Conservation (phyloP, 1,140 invertebrate genomes). For the Pomacea maculata region DNA sequence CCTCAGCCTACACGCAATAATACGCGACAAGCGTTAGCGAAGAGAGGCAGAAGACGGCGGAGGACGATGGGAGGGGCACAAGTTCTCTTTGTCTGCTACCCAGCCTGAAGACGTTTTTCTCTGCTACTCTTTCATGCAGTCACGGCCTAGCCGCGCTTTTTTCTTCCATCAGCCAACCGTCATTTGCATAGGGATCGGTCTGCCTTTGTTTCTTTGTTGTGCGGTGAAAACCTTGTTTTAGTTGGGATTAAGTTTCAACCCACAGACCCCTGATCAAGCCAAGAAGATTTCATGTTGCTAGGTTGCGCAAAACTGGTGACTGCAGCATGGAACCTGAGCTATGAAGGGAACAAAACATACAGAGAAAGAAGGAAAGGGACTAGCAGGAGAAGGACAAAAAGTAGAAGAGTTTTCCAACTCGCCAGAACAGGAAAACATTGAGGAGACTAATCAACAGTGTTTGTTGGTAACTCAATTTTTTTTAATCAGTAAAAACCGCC, state of each 20-base stretch:
- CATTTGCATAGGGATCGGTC: constrained; percentile 15
- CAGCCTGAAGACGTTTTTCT: constrained; percentile 3
- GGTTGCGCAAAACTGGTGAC: constrained; percentile 12
- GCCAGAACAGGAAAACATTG: too few relatives aligned
- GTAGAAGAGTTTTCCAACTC: too few relatives aligned
- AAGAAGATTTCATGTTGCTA: constrained; percentile 12
- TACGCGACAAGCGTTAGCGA: too few relatives aligned
- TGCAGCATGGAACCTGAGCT: not conserved
- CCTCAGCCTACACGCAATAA: too few relatives aligned
- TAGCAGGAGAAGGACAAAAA: too few relatives aligned
- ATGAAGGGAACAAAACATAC: not conserved
- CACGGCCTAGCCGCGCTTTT: constrained; percentile 8
- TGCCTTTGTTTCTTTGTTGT: constrained; percentile 20
- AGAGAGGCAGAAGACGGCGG: not conserved
- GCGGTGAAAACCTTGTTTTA: constrained; percentile 3
- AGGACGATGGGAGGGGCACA: not conserved
- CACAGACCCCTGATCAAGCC: not conserved
- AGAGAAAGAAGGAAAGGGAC: not conserved
- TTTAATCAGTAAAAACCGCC: too few relatives aligned
- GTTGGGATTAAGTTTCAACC: constrained; percentile 17
- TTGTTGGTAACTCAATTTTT: too few relatives aligned
- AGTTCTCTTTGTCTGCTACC: constrained; percentile 9
- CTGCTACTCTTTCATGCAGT: not conserved
- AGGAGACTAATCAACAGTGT: too few relatives aligned
- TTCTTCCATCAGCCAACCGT: constrained; percentile 10